Conservation (phyloP, 2,797 vertebrate species). For the Nyctibius grandis region DNA sequence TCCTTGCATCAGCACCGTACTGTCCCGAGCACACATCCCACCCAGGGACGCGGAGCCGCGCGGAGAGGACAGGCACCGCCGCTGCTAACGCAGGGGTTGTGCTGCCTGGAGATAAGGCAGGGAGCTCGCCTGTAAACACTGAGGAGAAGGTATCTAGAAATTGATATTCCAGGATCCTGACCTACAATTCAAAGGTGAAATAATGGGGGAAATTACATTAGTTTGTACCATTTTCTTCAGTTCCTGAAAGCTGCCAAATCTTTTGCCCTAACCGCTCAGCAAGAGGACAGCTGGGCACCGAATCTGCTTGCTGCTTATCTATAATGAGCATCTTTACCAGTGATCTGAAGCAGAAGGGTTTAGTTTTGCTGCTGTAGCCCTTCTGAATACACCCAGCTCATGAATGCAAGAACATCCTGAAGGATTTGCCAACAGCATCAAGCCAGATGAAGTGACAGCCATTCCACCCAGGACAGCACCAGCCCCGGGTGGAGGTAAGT, state of each 20-base stretch:
- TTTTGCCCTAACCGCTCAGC: background rate
- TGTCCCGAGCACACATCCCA: background rate
- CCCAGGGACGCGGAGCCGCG: fast-evolving
- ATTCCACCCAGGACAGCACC: background rate
- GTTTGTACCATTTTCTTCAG: background rate
- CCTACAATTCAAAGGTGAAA: background rate
- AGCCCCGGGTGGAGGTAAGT: background rate
- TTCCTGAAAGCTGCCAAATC: background rate
- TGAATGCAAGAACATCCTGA: background rate
- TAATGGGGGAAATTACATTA: background rate
- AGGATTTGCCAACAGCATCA: background rate
- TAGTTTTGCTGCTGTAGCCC: background rate
- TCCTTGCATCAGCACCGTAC: background rate
- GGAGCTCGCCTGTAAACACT: background rate
- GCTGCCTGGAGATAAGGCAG: background rate
- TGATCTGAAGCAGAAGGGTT: background rate
- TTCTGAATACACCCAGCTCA: background rate
- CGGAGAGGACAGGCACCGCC: background rate
- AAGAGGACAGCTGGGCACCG: background rate
- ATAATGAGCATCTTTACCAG: background rate
- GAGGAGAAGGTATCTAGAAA: background rate
- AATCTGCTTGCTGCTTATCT: background rate
- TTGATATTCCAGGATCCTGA: background rate
- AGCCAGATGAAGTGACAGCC: fast-evolving
- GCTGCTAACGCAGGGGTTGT: background rate